Percentiles rank a stretch among this genome's conserved stretches.
phyloP scores from a whole-genome alignment of 1,140 invertebrate species.

The Caerostris extrusa region DNA sequence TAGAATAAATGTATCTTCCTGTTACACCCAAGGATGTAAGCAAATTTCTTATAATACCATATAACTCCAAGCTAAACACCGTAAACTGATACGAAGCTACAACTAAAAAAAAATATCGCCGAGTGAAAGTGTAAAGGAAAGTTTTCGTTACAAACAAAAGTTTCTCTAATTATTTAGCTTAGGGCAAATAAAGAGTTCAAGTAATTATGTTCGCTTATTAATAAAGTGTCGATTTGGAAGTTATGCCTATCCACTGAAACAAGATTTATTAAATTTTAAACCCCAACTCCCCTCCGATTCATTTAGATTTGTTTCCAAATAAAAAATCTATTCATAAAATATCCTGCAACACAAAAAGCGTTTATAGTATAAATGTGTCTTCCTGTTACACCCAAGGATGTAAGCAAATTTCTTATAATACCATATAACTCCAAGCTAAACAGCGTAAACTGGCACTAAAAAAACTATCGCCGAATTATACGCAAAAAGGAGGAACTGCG shows the following conservation, averaged over 20 bases:
- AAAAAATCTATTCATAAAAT: slow-evolving; percentile 57
- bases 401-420: slow-evolving; percentile 5
- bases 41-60: slow-evolving; percentile 22
- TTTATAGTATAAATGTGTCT: slow-evolving; percentile 5
- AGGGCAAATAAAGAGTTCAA: too few species aligned
- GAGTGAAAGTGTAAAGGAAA: too few species aligned
- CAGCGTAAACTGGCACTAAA: background rate
- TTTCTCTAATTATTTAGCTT: too few species aligned
- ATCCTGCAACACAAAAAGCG: slow-evolving; percentile 17
- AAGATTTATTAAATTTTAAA: too few species aligned
- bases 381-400: slow-evolving; percentile 69
- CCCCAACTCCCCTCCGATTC: background rate
- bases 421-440: slow-evolving; percentile 53
- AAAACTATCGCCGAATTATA: background rate
- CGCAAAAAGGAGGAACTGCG: slow-evolving; percentile 7
- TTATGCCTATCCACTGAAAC: too few species aligned
- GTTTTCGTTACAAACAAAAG: too few species aligned
- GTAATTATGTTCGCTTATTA: too few species aligned
- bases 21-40: slow-evolving; percentile 60
- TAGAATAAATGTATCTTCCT: slow-evolving; percentile 46
- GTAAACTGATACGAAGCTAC: background rate
- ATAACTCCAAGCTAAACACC: slow-evolving; percentile 46
- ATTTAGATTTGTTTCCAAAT: slow-evolving; percentile 39
- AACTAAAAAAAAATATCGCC: background rate
- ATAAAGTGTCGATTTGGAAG: too few species aligned